Base-by-base conservation (phyloP, 2,888 invertebrate species). In the Pseudanteris insignis region DNA sequence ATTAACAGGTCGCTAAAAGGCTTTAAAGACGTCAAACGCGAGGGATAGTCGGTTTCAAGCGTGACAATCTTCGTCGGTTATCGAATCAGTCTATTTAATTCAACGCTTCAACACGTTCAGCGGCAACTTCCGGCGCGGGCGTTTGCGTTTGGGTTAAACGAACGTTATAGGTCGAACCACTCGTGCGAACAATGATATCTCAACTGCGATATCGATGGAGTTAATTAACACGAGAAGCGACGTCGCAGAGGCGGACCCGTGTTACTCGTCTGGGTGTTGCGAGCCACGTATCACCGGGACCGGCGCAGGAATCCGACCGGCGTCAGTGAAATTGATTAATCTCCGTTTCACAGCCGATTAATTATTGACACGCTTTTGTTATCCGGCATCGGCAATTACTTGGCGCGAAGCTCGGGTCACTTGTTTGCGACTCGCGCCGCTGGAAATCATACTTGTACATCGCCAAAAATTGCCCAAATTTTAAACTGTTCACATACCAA, bases 361-460 rank as follows among this genome's bases (percentile, higher is more conserved):
- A 77, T 77, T 77, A 75, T 75, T 72, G 74, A 74, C 73, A 72
- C 77, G 73, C 72, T 73, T 72, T 69, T 70, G 66, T 70, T 74
- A 71, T 71, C 71, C 64, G 57, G 65, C 68, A 70, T 73, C 72
- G 66, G 72, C 70, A 70, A 63, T 63, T 63, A 63, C 59, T 43
- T 34, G 30, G 40, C 40, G 46, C 40, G 14, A 21, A 13, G 13
- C 28, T 10, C 9, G 13, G n/a, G 18, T 1, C 28, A 18, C 7
- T 12, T 11, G 21, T 13, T 15, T 15, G 26, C 25, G 24, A 29
- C 21, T 13, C 13, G 34, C 40, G 26, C 18, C 18, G 6, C 6
- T 6, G 18, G 18, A 4, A 18, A 18, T 18, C 6, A 6, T 6
- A 18, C 6, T 18, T 18, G 6, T 18, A 18, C 6, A 18, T n/a